Conservation (phyloP, 2,113 vertebrate genomes). For the Oreochromis aureus region DNA sequence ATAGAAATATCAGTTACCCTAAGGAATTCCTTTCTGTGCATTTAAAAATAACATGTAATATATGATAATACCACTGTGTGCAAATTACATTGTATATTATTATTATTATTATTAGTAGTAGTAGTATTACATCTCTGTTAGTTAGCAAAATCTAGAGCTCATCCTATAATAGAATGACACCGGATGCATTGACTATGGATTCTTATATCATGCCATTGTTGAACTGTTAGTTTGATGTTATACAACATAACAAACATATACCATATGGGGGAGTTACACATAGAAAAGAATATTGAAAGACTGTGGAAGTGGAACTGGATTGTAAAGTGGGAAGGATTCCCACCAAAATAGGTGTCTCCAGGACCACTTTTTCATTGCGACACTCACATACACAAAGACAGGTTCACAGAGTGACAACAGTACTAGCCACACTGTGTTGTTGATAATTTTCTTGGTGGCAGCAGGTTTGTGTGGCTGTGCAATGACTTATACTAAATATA, state of each 20-base stretch:
- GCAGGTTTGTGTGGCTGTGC: not conserved
- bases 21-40: not conserved
- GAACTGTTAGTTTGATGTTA: not conserved
- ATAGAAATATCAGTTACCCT: not conserved
- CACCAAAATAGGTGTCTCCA: not conserved
- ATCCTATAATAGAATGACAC: not conserved
- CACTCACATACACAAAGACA: not conserved
- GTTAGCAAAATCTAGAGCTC: not conserved
- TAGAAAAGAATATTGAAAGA: not conserved
- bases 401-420: not conserved
- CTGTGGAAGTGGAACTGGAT: not conserved
- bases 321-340: not conserved
- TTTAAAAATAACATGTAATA: not conserved
- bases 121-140: not conserved
- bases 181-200: not conserved
- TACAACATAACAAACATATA: not conserved
- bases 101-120: not conserved
- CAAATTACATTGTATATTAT: not conserved
- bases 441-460: not conserved
- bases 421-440: not conserved
- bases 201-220: not conserved
- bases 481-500: not conserved
- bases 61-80: not conserved
- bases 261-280: not conserved
- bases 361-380: not conserved